phyloP scores from a whole-genome alignment of 2,113 vertebrate species.

The Colistium nudipinnis region DNA sequence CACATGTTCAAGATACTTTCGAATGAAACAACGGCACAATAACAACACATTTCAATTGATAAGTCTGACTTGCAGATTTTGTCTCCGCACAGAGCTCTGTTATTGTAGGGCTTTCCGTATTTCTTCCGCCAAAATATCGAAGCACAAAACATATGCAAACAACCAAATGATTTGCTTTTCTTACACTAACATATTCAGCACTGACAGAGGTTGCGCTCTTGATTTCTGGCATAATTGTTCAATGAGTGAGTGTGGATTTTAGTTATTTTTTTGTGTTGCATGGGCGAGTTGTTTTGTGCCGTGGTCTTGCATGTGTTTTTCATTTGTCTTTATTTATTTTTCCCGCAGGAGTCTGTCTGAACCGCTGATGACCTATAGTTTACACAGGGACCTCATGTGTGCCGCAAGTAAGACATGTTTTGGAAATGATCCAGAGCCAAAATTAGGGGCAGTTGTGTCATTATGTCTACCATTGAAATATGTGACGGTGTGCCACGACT shows the following conservation, averaged over 20 bases:
- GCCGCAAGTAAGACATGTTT: conserved; percentile 91
- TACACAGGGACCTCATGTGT: conserved; percentile 91
- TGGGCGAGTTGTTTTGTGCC: conserved; percentile 1
- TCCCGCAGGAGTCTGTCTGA: conserved; percentile 90
- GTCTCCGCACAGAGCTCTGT: no score
- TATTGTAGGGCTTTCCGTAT: neutral
- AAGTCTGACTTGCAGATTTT: no score
- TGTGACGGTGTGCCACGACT: neutral
- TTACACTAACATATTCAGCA: conserved; percentile 7
- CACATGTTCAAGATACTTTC: no score
- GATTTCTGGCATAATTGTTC: conserved; percentile 7
- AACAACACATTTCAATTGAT: no score
- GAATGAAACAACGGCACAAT: no score
- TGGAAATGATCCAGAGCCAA: neutral
- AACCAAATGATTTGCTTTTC: neutral
- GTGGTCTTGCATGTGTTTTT: conserved; percentile 17
- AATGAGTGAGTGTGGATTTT: conserved; percentile 1
- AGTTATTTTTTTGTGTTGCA: conserved; percentile 3
- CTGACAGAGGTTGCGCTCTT: conserved; percentile 6
- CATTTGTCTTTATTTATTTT: conserved; percentile 39
- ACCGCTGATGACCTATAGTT: conserved; percentile 94
- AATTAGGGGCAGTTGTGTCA: neutral
- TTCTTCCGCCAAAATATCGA: neutral
- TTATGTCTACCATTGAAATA: neutral
- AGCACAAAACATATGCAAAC: neutral